A percentile compares a stretch with the other conserved stretches of the same genome.
Evolutionary conservation across 2,113 vertebrate species (phyloP).

Genomic region (Lasiurus borealis): DNA sequence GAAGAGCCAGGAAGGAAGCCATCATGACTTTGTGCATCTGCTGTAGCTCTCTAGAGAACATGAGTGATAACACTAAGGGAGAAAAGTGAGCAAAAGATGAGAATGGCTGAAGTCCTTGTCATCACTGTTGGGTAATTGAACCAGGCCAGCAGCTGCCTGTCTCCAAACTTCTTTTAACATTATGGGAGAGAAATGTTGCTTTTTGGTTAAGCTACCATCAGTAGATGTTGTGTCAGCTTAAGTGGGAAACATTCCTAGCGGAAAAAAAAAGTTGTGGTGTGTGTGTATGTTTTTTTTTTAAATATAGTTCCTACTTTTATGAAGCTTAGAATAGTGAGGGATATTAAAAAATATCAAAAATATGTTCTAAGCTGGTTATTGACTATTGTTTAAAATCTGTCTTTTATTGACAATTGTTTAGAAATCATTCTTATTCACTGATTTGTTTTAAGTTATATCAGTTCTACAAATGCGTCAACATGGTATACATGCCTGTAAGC

Average conservation of each 20-base stretch:
- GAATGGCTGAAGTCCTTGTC: neutral
- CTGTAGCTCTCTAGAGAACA: neutral
- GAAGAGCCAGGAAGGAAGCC: neutral
- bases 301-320: neutral
- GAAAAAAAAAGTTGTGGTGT: neutral
- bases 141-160: neutral
- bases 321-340: neutral
- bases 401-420: neutral
- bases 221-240: neutral
- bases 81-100: neutral
- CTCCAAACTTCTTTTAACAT: neutral
- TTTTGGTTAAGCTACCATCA: neutral
- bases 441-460: neutral
- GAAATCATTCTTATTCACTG: conserved; percentile 11
- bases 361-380: neutral
- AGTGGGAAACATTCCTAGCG: neutral
- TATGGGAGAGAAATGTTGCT: neutral
- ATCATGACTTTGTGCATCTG: neutral
- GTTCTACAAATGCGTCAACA: neutral
- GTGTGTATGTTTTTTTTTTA: too few species aligned
- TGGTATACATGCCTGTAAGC: neutral
- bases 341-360: conserved; percentile 3
- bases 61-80: neutral
- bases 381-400: neutral
- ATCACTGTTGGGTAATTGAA: neutral